Percentiles rank a stretch among this genome's conserved stretches.
phyloP scores from a whole-genome alignment of 2,888 invertebrate genomes.

The Drosophila leonis region DNA sequence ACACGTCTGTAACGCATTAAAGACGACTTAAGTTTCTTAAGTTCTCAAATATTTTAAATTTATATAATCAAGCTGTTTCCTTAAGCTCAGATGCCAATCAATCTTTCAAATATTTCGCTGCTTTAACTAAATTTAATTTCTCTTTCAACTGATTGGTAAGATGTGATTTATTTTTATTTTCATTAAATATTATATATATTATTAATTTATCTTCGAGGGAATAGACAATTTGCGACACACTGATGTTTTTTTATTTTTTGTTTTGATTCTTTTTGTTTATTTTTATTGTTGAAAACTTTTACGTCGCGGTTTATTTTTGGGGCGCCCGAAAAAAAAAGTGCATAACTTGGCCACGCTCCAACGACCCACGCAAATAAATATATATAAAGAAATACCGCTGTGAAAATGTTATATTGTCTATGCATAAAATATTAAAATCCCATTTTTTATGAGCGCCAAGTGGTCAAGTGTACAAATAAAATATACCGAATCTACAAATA shows the following conservation, averaged over 20 bases:
- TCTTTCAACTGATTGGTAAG: background rate
- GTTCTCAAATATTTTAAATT: background rate
- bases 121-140: background rate
- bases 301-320: conserved; percentile 69
- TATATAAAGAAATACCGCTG: conserved; percentile 39
- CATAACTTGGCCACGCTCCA: conserved; percentile 78
- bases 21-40: too few relatives aligned
- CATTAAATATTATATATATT: conserved; percentile 7
- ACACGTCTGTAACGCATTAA: background rate
- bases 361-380: conserved; percentile 64
- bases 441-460: conserved; percentile 76
- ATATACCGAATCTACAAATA: conserved; percentile 41
- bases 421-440: conserved; percentile 65
- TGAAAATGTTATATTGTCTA: conserved; percentile 64
- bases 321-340: conserved; percentile 64
- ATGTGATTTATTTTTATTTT: background rate
- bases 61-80: background rate
- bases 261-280: conserved; percentile 13
- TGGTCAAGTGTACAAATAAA: conserved; percentile 65
- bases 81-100: background rate
- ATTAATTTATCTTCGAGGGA: conserved; percentile 13
- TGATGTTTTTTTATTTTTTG: background rate
- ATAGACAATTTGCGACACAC: conserved; percentile 6
- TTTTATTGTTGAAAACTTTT: conserved; percentile 42
- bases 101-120: background rate